Evolutionary conservation across 2,113 vertebrate species (phyloP), one percentile per base, ranked within the genome.

Genomic region (Nettapus auritus): DNA sequence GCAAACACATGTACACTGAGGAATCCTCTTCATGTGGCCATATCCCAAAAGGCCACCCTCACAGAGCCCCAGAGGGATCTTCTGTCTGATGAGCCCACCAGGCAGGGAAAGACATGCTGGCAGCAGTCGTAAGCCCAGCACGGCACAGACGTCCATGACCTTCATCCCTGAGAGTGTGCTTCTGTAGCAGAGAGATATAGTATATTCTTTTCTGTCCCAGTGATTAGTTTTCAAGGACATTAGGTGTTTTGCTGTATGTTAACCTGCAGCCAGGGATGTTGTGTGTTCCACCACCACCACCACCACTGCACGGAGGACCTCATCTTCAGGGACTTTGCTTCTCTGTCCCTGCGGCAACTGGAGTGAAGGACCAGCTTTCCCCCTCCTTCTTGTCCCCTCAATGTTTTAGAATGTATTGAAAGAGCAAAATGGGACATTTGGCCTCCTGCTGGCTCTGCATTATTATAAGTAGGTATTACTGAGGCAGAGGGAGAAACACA

Each of bases 391-490:
- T 64, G 19, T 67, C 8, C 33, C 42, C 14, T 7, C 13, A 34
- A 84, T 1, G 3, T 73, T 82, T 91, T 67, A 55, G 55, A 10
- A 13, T 26, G 19, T 44, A 56, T n/a, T 82, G 75, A 76, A 96
- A 82, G 23, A 87, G 36, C 23, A 90, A 94, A 92, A 80, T 5
- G 31, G 42, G 55, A 29, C n/a, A 86, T 60, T 6, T 0, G 0
- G 42, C 16, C 86, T 94, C 48, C 71, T 80, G 56, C 25, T 60
- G 36, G 29, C 23, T 78, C 56, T 88, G 50, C 9, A 23, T 81
- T 89, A 64, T 78, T 81, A 77, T 75, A 70, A 88, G 44, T 36
- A 60, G 56, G 59, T 91, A 90, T 90, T 77, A 71, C 23, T 1
- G 5, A 95, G 70, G 64, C 74, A 94, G 34, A 59, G 36, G 23